Percentiles rank a stretch among this genome's conserved stretches.
These are phyloP conservation scores for Oreochromis tanganicae DNA, from an alignment of 2,113 vertebrate genomes.

Conservation along the genomic window DNA sequence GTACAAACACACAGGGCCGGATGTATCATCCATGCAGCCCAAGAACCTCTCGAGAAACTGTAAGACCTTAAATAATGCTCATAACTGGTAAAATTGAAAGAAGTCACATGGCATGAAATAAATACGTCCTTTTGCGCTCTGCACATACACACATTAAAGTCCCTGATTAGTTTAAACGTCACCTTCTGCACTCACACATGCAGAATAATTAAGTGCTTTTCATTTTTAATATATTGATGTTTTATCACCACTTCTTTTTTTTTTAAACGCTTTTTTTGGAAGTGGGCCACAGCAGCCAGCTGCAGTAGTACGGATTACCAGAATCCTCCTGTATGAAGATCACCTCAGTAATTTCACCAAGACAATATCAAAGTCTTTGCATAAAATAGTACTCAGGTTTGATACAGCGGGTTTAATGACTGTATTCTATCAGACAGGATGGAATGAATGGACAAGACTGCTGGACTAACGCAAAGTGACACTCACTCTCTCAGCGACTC, in stretches of 20 bases:
- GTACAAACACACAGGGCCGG: neutral
- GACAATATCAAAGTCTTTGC: constrained; percentile 7
- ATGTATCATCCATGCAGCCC: neutral
- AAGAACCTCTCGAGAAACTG: neutral
- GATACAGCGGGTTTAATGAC: constrained; percentile 31
- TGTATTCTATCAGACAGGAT: constrained; percentile 43
- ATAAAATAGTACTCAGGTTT: constrained; percentile 29
- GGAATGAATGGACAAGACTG: constrained; percentile 10
- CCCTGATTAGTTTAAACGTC: neutral
- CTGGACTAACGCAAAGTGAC: constrained; percentile 63
- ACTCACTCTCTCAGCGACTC: constrained; percentile 50
- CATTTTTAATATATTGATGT: neutral
- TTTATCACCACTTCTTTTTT: neutral
- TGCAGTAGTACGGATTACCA: neutral
- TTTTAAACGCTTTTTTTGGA: neutral
- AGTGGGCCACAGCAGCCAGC: neutral
- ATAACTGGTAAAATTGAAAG: neutral
- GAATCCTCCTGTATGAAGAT: neutral
- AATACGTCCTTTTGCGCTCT: neutral
- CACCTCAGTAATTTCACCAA: neutral
- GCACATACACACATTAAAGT: neutral
- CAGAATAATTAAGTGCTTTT: neutral
- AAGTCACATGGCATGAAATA: neutral
- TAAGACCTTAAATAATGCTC: neutral
- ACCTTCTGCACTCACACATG: neutral